Conservation (phyloP, 2,888 invertebrate species). For the Steinernema scapterisci region DNA sequence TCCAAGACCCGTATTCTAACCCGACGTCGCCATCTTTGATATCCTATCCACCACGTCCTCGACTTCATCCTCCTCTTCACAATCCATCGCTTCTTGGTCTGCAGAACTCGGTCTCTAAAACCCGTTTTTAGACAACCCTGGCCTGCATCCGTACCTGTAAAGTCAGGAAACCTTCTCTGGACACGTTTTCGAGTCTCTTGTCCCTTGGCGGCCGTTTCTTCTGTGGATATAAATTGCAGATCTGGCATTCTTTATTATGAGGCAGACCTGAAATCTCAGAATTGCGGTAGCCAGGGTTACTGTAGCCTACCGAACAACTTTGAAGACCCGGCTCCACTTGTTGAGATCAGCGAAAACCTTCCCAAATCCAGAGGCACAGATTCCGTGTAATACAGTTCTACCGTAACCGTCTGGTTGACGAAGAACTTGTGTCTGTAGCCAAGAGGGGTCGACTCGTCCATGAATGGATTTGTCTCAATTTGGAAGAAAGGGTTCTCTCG, state of each 20-base stretch:
- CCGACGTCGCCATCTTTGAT: no score
- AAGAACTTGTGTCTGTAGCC: constrained; percentile 39
- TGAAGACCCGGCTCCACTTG: constrained; percentile 40
- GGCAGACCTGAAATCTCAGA: constrained; percentile 41
- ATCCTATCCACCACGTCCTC: neutral
- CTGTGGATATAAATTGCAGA: constrained; percentile 65
- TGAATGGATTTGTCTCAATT: constrained; percentile 14
- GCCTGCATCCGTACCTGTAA: no score
- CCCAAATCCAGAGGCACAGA: constrained; percentile 55
- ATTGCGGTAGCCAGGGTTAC: no score
- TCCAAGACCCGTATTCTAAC: no score
- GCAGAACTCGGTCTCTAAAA: no score
- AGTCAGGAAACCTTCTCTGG: no score
- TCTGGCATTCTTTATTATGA: constrained; percentile 61
- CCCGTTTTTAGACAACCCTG: no score
- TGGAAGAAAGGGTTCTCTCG: constrained; percentile 57
- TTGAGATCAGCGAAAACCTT: constrained; percentile 47
- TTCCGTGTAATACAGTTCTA: constrained; percentile 65
- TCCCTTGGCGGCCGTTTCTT: neutral
- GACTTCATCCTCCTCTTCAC: neutral
- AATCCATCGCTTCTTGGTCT: neutral
- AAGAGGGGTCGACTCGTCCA: neutral
- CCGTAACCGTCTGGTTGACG: constrained; percentile 58
- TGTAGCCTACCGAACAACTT: no score
- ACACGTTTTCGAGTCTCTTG: neutral